Conservation (phyloP, 2,113 vertebrate species). For the Hystrix brachyura region DNA sequence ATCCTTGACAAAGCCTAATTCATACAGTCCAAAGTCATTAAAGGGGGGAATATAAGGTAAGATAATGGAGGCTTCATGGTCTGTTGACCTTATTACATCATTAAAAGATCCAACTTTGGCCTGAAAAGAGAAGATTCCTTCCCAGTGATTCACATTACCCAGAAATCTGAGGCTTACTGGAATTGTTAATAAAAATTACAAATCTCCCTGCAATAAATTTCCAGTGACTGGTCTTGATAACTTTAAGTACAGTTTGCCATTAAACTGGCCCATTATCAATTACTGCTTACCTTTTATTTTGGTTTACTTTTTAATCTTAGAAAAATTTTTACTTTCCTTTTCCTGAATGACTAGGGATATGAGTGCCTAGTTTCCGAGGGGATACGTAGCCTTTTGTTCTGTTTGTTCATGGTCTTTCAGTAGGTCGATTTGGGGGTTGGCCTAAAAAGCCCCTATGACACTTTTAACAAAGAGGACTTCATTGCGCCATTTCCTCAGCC, state of each 20-base stretch:
- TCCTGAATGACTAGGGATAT: not conserved
- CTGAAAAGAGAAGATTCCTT: slow-evolving; percentile 44
- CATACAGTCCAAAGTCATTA: slow-evolving; percentile 43
- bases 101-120: slow-evolving; percentile 63
- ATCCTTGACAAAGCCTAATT: slow-evolving; percentile 19
- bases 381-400: not conserved
- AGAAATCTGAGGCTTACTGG: slow-evolving; percentile 72
- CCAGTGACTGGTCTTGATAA: not conserved
- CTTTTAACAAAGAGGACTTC: not conserved
- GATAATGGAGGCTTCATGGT: slow-evolving; percentile 32
- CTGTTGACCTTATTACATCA: slow-evolving; percentile 66
- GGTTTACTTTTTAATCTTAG: not conserved
- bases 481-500: not conserved
- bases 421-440: not conserved
- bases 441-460: not conserved
- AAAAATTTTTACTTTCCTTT: not conserved
- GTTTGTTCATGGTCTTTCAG: not conserved
- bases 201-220: slow-evolving; percentile 62
- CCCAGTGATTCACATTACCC: slow-evolving; percentile 66
- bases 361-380: not conserved
- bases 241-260: slow-evolving; percentile 24
- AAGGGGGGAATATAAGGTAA: slow-evolving; percentile 6
- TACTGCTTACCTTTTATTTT: slow-evolving; percentile 31
- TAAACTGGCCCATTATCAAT: slow-evolving; percentile 22
- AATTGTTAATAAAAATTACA: slow-evolving; percentile 73